These are phyloP conservation scores for Hemibagrus wyckioides DNA, from an alignment of 2,113 vertebrate genomes.

Conservation along the genomic window DNA sequence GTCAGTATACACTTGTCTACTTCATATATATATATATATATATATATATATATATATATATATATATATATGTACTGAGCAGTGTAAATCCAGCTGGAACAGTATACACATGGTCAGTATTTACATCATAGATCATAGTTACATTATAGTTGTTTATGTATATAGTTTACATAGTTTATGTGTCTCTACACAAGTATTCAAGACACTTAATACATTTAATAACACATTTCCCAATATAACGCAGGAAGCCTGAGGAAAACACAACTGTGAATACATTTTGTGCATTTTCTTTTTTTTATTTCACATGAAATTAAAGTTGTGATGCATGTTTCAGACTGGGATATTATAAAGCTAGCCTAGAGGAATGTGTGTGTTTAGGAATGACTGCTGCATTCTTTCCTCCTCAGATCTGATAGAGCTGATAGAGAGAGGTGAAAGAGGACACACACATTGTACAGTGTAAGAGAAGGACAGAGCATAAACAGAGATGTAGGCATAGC, in stretches of 20 bases:
- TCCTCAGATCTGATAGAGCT: constrained; percentile 43
- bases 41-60: too few species aligned
- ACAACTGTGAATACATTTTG: constrained; percentile 20
- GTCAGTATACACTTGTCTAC: not conserved
- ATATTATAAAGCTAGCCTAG: constrained; percentile 44
- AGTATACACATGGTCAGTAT: not conserved
- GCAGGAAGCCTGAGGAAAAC: constrained; percentile 20
- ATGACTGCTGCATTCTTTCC: constrained; percentile 51
- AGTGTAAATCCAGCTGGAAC: not conserved
- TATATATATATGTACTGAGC: too few species aligned
- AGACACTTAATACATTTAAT: not conserved
- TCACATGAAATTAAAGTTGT: constrained; percentile 50
- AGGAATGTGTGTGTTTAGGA: constrained; percentile 49
- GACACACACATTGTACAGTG: constrained; percentile 41
- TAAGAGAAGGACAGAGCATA: constrained; percentile 34
- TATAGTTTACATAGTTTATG: not conserved
- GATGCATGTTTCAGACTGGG: constrained; percentile 42
- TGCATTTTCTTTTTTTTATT: constrained; percentile 35
- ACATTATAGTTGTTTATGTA: not conserved
- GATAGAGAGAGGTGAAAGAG: constrained; percentile 42
- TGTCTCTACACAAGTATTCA: not conserved
- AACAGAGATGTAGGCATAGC: constrained; percentile 34
- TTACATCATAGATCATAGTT: not conserved
- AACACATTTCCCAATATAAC: constrained; percentile 2
- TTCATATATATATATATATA: too few species aligned